These are phyloP conservation scores for Antheraea mylitta DNA, from an alignment of 1,140 invertebrate species.

Conservation along the genomic window DNA sequence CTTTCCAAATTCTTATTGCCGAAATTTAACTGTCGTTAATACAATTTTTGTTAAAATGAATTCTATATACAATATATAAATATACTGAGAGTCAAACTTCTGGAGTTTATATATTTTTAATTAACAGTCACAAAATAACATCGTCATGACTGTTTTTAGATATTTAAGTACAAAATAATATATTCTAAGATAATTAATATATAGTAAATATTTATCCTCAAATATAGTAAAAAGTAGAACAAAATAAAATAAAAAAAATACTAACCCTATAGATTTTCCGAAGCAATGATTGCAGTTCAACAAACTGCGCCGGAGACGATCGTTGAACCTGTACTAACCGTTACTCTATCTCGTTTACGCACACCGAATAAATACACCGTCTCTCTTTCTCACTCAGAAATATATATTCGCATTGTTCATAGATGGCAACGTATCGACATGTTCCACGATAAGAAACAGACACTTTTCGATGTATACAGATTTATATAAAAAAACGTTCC, in stretches of 20 bases:
- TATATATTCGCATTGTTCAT: conserved; percentile 3
- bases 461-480: conserved; percentile 1
- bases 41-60: no score
- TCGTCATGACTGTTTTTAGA: no score
- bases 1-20: no score
- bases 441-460: background rate
- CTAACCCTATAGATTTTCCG: conserved; percentile 67
- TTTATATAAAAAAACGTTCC: conserved; percentile 4
- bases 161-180: no score
- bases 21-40: no score
- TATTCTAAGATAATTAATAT: no score
- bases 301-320: conserved; percentile 73
- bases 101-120: no score
- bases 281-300: conserved; percentile 74
- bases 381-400: conserved; percentile 40
- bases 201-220: no score
- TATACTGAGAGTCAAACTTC: no score
- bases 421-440: background rate
- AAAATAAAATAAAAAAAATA: background rate
- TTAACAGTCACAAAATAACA: no score
- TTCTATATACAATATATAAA: no score
- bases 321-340: conserved; percentile 71
- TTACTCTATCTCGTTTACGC: conserved; percentile 53
- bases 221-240: conserved; percentile 5
- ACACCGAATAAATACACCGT: conserved; percentile 21